Percentiles rank a stretch among this genome's conserved stretches.
Conservation (phyloP, 2,113 vertebrate species). For the Megaleporinus macrocephalus region DNA sequence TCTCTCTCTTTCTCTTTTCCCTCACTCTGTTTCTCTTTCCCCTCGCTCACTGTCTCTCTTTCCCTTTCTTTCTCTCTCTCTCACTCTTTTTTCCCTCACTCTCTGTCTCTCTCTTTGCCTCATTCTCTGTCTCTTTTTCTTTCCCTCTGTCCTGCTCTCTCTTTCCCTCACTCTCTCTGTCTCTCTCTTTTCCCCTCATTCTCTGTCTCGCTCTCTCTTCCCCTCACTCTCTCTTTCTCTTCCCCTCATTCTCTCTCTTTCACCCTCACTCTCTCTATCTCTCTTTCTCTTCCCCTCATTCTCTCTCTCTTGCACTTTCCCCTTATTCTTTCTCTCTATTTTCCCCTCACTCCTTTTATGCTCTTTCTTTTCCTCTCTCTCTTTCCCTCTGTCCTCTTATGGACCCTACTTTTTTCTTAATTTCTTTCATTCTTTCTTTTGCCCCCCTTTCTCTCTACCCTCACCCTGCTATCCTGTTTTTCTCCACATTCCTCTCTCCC, state of each 20-base stretch:
- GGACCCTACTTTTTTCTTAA: too few species aligned
- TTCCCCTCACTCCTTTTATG: too few species aligned
- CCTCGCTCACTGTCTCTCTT: background rate
- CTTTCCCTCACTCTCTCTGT: background rate
- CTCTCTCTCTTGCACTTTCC: too few species aligned
- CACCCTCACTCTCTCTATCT: background rate
- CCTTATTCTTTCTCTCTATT: too few species aligned
- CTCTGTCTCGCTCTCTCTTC: too few species aligned
- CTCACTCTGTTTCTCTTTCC: background rate
- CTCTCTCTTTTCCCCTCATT: background rate
- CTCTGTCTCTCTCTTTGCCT: conserved; percentile 1
- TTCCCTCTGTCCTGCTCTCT: background rate
- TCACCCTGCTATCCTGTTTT: background rate
- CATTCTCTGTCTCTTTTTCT: background rate
- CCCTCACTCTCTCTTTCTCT: background rate
- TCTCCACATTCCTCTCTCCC: background rate
- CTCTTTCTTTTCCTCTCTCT: too few species aligned
- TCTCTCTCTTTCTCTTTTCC: too few species aligned
- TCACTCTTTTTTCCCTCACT: background rate
- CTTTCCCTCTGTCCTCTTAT: too few species aligned
- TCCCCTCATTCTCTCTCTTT: too few species aligned
- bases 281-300: background rate
- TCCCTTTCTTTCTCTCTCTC: background rate
- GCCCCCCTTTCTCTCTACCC: background rate
- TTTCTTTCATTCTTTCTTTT: too few species aligned